phyloP scores from a whole-genome alignment of 2,797 vertebrate genomes.

The Denticeps clupeoides region DNA sequence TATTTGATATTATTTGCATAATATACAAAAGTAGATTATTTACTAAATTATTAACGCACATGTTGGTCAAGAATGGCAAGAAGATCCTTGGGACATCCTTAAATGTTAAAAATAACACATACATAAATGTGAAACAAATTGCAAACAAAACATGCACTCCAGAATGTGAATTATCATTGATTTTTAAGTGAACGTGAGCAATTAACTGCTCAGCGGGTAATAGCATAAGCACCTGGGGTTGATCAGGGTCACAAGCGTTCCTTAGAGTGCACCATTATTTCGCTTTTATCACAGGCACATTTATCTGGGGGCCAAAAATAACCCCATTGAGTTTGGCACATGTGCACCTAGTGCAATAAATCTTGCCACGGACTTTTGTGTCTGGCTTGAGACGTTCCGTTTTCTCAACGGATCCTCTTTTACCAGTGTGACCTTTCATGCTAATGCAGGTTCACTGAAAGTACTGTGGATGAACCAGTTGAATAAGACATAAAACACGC shows the following conservation, averaged over 20 bases:
- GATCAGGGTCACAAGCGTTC: slow-evolving; percentile 3
- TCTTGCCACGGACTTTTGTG: background rate
- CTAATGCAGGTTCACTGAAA: slow-evolving; percentile 7
- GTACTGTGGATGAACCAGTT: slow-evolving; percentile 1
- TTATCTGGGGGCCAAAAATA: slow-evolving; percentile 3
- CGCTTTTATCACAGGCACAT: slow-evolving; percentile 5
- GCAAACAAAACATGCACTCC: too few relatives aligned
- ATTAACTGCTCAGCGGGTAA: slow-evolving; percentile 9
- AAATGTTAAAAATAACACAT: too few relatives aligned
- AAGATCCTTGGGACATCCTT: too few relatives aligned
- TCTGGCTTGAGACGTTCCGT: slow-evolving; percentile 3
- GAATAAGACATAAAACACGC: slow-evolving; percentile 5
- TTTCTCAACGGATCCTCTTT: slow-evolving; percentile 4
- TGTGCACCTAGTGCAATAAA: slow-evolving; percentile 8
- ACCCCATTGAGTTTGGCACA: slow-evolving; percentile 7
- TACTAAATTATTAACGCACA: too few relatives aligned
- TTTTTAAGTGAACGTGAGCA: background rate
- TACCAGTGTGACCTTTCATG: background rate
- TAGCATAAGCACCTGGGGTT: background rate
- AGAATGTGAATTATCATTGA: too few relatives aligned
- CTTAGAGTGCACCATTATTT: background rate
- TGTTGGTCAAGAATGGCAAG: too few relatives aligned
- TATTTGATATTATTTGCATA: too few relatives aligned
- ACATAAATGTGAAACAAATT: too few relatives aligned
- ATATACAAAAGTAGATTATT: too few relatives aligned